phyloP scores from a whole-genome alignment of 2,888 invertebrate species.

The Drosophila histrio region DNA sequence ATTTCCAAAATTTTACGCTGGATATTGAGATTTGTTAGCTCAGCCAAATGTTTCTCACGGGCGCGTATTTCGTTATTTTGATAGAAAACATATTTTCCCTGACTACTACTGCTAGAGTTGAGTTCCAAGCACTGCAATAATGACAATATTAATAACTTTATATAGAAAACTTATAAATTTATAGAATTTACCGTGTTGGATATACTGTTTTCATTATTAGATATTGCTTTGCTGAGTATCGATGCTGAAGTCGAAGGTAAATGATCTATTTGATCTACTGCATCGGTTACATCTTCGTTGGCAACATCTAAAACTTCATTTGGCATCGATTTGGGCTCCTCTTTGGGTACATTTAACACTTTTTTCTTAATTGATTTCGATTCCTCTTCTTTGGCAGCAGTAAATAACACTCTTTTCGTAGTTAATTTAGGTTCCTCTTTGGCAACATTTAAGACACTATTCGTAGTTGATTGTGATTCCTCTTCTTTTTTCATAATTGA shows the following conservation, averaged over 20 bases:
- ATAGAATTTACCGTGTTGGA: background rate
- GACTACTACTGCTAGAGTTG: background rate
- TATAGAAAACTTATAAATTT: background rate
- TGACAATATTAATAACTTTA: background rate
- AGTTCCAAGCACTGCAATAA: background rate
- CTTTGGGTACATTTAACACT: background rate
- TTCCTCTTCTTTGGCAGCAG: background rate
- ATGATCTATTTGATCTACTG: background rate
- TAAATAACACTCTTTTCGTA: too few species aligned
- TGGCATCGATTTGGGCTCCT: too few species aligned
- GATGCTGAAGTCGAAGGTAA: background rate
- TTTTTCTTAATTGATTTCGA: background rate
- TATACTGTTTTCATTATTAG: background rate
- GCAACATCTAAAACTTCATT: too few species aligned
- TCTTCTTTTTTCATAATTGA: too few species aligned
- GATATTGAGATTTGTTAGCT: conserved; percentile 4
- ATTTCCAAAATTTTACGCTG: conserved; percentile 9
- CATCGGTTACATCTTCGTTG: too few species aligned
- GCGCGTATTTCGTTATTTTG: conserved; percentile 7
- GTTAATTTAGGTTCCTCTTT: background rate
- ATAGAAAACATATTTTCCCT: background rate
- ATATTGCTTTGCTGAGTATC: background rate
- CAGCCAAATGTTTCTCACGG: conserved; percentile 9
- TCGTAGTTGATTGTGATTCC: background rate
- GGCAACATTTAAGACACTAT: background rate